Percentiles rank a stretch among this genome's conserved stretches.
These are phyloP conservation scores for Notarius quadriscutis DNA, from an alignment of 2,113 vertebrate species.

Conservation along the genomic window DNA sequence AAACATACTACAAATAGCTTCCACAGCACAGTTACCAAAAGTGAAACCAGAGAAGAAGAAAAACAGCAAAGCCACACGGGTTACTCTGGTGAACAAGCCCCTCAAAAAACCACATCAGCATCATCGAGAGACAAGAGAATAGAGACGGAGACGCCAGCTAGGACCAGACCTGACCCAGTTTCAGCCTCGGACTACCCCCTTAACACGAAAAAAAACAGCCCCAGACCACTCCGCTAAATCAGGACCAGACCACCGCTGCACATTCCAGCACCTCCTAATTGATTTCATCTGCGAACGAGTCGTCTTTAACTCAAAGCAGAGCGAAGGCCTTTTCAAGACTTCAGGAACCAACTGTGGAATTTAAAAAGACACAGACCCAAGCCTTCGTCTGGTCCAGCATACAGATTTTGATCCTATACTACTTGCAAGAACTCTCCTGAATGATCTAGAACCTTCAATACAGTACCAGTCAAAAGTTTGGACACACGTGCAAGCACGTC, in stretches of 20 bases:
- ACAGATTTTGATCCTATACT: neutral
- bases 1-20: conserved; percentile 2
- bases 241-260: conserved; percentile 69
- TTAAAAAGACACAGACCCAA: conserved; percentile 10
- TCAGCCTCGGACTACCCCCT: conserved; percentile 50
- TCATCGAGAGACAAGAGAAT: conserved; percentile 55
- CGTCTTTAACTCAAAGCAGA: conserved; percentile 51
- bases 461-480: too few species aligned
- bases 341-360: conserved; percentile 41
- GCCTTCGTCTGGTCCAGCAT: conserved; percentile 8
- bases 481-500: too few species aligned
- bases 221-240: conserved; percentile 61
- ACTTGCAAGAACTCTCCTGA: neutral
- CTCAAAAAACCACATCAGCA: conserved; percentile 5
- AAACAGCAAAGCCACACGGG: conserved; percentile 18
- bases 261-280: conserved; percentile 78
- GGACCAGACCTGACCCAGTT: conserved; percentile 61
- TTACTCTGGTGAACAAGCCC: conserved; percentile 7
- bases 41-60: conserved; percentile 24
- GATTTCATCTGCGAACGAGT: conserved; percentile 68
- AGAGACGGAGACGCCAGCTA: conserved; percentile 63
- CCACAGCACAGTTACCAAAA: neutral
- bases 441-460: neutral
- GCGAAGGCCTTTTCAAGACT: conserved; percentile 38
- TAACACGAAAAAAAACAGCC: neutral